Conservation (phyloP, 64 coral and sea anemone genomes). For the Stichodactyla helianthus region DNA sequence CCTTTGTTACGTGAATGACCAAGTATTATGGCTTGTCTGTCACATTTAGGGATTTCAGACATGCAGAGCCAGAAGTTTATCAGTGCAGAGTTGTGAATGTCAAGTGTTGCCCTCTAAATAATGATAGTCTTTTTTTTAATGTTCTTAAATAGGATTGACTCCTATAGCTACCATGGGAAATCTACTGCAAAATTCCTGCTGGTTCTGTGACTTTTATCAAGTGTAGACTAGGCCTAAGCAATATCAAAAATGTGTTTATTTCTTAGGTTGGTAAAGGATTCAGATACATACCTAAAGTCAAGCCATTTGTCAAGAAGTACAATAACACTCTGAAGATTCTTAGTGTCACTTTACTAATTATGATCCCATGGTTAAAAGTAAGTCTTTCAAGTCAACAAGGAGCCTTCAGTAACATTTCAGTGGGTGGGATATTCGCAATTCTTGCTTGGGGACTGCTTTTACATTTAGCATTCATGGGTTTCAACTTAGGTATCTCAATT, state of each 20-base stretch:
- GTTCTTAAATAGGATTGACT: no score
- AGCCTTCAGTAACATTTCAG: constrained; percentile 42
- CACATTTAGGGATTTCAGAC: no score
- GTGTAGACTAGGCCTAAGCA: no score
- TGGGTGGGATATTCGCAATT: constrained; percentile 57
- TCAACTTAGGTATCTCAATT: constrained; percentile 33
- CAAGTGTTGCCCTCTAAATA: no score
- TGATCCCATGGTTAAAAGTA: constrained; percentile 84
- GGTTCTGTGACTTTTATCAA: no score
- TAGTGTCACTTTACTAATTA: constrained; percentile 46
- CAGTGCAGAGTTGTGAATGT: no score
- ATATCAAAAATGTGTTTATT: background rate
- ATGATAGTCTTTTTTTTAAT: no score
- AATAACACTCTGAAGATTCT: constrained; percentile 62
- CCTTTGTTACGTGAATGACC: no score
- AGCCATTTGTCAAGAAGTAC: constrained; percentile 72
- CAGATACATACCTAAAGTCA: constrained; percentile 50
- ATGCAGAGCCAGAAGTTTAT: no score
- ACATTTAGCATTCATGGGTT: constrained; percentile 42
- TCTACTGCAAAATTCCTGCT: no score
- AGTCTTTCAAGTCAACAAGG: constrained; percentile 58
- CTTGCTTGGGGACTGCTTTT: constrained; percentile 55
- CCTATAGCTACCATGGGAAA: no score
- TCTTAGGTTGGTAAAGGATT: constrained; percentile 77
- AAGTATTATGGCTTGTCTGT: no score